Evolutionary conservation across 2,797 vertebrate species (phyloP), one percentile per base, ranked within the genome.

Genomic region (Pipistrellus nathusii): DNA sequence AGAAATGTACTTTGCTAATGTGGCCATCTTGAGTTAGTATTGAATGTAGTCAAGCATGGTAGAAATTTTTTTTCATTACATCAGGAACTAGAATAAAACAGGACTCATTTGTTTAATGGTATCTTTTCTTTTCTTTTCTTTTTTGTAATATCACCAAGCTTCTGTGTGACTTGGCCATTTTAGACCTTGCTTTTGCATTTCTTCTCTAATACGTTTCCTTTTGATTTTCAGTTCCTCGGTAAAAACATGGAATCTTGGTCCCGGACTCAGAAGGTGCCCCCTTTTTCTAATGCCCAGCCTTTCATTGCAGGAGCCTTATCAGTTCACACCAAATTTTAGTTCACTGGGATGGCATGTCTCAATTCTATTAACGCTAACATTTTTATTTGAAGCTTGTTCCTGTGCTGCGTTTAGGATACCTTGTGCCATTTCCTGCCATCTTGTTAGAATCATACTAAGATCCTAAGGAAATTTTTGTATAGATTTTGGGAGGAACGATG

Each of bases 211-310:
- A 44, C 23, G 41, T 88, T 44, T 72, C 17, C 41, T 27, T 94
- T 95, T 90, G 25, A 57, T 92, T 95, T 96, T 95, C 48, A 64
- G 15, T 59, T 88, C 53, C 68, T 90, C 5, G 7, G 13, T 85
- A 51, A 90, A 88, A 91, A 77, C 17, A 30, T 35, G 11, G 44
- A 46, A 15, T 71, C 27, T 85, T 80, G n/a, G 48, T 85, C 68
- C 32, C 82, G 17, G n/a, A 75, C 2, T 30, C 30, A 71, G 17
- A 7, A 76, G 35, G 17, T 20, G 6, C 35, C 2, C 35, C 48
- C 4, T 17, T 73, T 51, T 51, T 38, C 3, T 84, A 72, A 85
- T 8, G 6, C 25, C 38, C 27, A 12, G 44, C 20, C 51, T 55
- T 92, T 73, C 8, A 1, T 18, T 20, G 44, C 25, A 73, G 20